phyloP scores from a whole-genome alignment of 1,140 invertebrate genomes.

The Mycetomoellerius zeteki region DNA sequence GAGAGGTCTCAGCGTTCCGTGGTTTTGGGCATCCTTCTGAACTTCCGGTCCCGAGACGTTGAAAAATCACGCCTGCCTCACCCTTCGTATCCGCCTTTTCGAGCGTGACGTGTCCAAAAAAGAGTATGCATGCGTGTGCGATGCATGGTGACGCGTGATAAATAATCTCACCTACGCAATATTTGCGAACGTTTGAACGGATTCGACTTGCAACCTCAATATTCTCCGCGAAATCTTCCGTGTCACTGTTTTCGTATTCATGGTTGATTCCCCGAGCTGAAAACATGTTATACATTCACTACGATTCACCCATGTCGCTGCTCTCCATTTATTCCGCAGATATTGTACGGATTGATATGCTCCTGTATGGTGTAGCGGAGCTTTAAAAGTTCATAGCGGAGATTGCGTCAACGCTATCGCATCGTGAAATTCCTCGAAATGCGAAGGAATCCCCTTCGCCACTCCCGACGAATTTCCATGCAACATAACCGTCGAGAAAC shows the following conservation, averaged over 20 bases:
- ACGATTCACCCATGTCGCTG: not conserved
- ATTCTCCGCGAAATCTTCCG: slow-evolving; percentile 13
- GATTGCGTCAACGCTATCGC: slow-evolving; percentile 44
- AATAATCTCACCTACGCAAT: slow-evolving; percentile 42
- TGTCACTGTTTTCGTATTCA: not conserved
- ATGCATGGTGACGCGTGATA: slow-evolving; percentile 16
- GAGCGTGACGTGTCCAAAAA: slow-evolving; percentile 63
- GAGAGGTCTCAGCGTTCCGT: slow-evolving; percentile 31
- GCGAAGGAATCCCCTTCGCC: slow-evolving; percentile 4
- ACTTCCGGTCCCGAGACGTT: slow-evolving; percentile 72
- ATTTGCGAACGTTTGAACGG: slow-evolving; percentile 8
- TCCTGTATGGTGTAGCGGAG: not conserved
- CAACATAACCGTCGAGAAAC: slow-evolving; percentile 52
- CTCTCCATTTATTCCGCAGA: slow-evolving; percentile 11
- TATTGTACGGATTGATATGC: slow-evolving; percentile 38
- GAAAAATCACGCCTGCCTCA: slow-evolving; percentile 73
- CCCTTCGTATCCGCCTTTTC: slow-evolving; percentile 6
- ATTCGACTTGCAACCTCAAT: not conserved
- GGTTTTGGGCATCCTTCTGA: slow-evolving; percentile 67
- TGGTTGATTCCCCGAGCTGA: not conserved
- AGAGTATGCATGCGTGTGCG: slow-evolving; percentile 9
- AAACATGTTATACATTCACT: not conserved
- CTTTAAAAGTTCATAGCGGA: slow-evolving; percentile 49
- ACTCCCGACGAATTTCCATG: slow-evolving; percentile 65
- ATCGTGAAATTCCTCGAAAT: slow-evolving; percentile 50